A percentile compares a stretch with the other conserved stretches of the same genome.
Evolutionary conservation across 2,797 vertebrate genomes (phyloP).

Genomic region (Coluber constrictor): DNA sequence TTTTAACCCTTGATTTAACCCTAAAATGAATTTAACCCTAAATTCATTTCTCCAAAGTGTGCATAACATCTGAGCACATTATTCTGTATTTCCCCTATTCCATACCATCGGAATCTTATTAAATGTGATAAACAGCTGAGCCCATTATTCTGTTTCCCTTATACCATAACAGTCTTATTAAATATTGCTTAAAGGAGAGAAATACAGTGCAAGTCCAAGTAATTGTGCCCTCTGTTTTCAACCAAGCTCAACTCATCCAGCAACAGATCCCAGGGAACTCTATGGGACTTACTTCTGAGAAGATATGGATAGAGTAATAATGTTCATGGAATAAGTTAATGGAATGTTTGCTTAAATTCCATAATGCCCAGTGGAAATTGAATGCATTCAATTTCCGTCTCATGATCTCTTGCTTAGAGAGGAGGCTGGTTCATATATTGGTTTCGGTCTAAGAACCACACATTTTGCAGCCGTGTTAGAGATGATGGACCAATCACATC

Average conservation of each 20-base stretch:
- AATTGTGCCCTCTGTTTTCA: background rate
- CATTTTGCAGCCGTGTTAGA: constrained; percentile 32
- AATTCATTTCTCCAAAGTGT: constrained; percentile 59
- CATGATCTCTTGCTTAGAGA: constrained; percentile 19
- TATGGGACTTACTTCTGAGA: background rate
- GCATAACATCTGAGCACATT: background rate
- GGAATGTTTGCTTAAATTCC: constrained; percentile 48
- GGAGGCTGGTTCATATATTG: constrained; percentile 24
- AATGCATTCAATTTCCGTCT: constrained; percentile 2
- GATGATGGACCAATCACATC: constrained; percentile 45
- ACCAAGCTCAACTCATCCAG: background rate
- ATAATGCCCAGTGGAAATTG: constrained; percentile 28
- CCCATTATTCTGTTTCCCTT: constrained; percentile 25
- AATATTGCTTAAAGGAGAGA: constrained; percentile 54
- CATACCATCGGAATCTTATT: constrained; percentile 25
- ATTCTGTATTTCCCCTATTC: constrained; percentile 33
- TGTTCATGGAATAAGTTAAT: constrained; percentile 45
- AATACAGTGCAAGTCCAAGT: constrained; percentile 36
- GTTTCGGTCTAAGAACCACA: constrained; percentile 44
- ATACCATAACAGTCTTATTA: constrained; percentile 34
- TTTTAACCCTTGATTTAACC: too few species aligned
- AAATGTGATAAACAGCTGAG: constrained; percentile 35
- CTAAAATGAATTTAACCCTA: too few species aligned
- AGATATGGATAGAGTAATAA: background rate
- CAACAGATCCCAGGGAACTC: background rate